A percentile compares a stretch with the other conserved stretches of the same genome.
Conservation (phyloP, 2,113 vertebrate genomes). For the Hyla sarda region DNA sequence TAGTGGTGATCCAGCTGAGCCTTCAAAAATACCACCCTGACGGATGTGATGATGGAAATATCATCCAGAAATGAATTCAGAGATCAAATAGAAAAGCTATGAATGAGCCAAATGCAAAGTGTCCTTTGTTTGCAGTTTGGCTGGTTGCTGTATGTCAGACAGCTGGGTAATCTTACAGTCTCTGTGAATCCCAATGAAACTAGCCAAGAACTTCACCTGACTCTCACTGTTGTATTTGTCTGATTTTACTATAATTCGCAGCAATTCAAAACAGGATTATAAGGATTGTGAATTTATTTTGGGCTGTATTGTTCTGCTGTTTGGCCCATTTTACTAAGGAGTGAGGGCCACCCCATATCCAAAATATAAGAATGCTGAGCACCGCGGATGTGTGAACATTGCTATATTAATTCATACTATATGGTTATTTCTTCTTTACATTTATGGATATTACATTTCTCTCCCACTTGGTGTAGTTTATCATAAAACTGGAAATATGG, state of each 20-base stretch:
- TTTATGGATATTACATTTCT: no score
- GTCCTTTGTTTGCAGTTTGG: neutral
- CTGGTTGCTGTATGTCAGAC: neutral
- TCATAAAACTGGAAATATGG: no score
- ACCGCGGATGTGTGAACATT: no score
- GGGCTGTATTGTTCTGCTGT: neutral
- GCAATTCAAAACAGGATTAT: neutral
- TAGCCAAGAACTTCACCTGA: neutral
- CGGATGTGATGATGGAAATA: neutral
- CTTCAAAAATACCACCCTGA: neutral
- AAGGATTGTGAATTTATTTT: neutral
- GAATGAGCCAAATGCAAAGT: neutral
- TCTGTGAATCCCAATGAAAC: neutral
- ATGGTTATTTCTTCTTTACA: no score
- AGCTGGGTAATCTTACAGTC: neutral
- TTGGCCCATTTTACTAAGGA: neutral
- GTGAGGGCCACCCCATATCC: no score
- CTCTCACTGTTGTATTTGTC: neutral
- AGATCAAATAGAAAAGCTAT: neutral
- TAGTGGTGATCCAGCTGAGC: neutral
- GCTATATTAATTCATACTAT: no score
- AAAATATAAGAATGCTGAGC: neutral
- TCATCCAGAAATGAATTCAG: neutral
- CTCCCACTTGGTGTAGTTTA: no score
- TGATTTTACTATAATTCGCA: neutral